A percentile compares a stretch with the other conserved stretches of the same genome.
Conservation (phyloP, 2,113 vertebrate genomes). For the Pseudorectes ferrugineus region DNA sequence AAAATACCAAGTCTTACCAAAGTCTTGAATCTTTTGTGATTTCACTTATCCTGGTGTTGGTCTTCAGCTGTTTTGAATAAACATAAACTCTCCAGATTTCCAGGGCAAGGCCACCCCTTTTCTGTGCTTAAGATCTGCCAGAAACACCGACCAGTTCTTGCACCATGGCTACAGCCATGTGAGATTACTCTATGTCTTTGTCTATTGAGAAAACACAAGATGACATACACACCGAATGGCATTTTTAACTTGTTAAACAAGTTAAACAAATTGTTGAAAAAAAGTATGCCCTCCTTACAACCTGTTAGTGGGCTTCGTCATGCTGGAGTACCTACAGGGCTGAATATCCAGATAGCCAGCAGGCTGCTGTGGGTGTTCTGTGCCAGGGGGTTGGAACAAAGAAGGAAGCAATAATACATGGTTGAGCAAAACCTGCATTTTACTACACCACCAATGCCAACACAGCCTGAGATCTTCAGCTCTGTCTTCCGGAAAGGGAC, state of each 20-base stretch:
- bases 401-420: neutral
- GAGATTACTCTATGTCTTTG: neutral
- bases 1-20: neutral
- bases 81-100: neutral
- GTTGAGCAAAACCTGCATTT: neutral
- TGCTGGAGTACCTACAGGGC: neutral
- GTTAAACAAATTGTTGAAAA: neutral
- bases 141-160: neutral
- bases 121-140: neutral
- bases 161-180: neutral
- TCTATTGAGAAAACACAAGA: neutral
- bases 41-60: neutral
- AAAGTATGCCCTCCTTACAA: neutral
- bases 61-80: neutral
- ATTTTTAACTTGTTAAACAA: neutral
- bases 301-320: neutral
- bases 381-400: neutral
- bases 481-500: neutral
- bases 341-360: neutral
- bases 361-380: neutral
- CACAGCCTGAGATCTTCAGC: neutral
- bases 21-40: neutral
- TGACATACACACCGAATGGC: accelerated
- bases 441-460: neutral
- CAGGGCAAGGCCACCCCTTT: neutral